A percentile compares a stretch with the other conserved stretches of the same genome.
These are phyloP conservation scores for Encarsia formosa DNA, from an alignment of 2,888 invertebrate species.

Conservation along the genomic window DNA sequence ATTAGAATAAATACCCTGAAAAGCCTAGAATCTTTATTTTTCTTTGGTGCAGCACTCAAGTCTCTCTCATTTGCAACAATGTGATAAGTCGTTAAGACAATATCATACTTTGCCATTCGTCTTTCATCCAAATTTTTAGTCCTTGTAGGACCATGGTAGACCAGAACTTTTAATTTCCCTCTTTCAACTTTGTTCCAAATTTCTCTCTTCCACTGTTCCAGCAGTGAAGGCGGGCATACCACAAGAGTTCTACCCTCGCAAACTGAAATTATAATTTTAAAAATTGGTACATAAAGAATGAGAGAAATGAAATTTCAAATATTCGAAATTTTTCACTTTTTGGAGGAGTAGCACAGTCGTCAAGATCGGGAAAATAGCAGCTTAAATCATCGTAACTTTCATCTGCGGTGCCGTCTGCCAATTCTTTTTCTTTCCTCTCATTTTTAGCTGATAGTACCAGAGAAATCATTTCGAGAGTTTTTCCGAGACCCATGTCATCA, in stretches of 20 bases:
- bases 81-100: conserved; percentile 85
- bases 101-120: no score
- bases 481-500: conserved; percentile 74
- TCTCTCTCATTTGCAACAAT: conserved; percentile 53
- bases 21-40: conserved; percentile 5
- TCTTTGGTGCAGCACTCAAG: neutral
- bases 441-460: conserved; percentile 60
- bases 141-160: conserved; percentile 77
- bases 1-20: conserved; percentile 8
- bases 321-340: no score
- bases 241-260: conserved; percentile 70
- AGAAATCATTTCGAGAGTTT: conserved; percentile 74
- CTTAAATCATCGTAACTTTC: conserved; percentile 10
- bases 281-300: neutral
- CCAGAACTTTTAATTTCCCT: conserved; percentile 60
- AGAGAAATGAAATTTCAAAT: no score
- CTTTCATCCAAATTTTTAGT: no score
- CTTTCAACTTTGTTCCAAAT: conserved; percentile 61
- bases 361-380: no score
- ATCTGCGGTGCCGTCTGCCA: conserved; percentile 38
- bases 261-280: conserved; percentile 30
- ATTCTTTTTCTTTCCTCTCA: conserved; percentile 46
- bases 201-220: conserved; percentile 87
- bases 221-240: conserved; percentile 85
- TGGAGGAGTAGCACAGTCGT: no score